A percentile compares a stretch with the other conserved stretches of the same genome.
Conservation (phyloP, 2,797 vertebrate genomes). For the Mergus octosetaceus region DNA sequence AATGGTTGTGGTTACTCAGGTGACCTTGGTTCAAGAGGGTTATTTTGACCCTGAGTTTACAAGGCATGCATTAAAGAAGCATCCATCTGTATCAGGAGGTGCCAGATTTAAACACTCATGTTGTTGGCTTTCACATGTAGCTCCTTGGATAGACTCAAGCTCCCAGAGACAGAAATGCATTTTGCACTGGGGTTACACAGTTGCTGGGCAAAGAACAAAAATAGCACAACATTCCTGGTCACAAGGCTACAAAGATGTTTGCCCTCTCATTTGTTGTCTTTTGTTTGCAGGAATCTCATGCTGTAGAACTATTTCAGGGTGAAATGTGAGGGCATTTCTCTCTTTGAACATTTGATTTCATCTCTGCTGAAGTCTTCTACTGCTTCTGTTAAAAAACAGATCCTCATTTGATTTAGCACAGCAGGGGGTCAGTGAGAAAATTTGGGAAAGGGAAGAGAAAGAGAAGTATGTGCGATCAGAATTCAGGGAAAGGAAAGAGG, state of each 20-base stretch:
- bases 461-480: neutral
- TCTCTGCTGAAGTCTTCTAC: neutral
- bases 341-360: neutral
- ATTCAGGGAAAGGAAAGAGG: neutral
- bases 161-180: neutral
- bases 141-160: neutral
- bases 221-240: neutral
- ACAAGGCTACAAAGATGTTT: neutral
- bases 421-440: neutral
- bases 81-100: neutral
- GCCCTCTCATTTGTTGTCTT: neutral
- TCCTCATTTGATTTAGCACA: neutral
- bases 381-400: neutral
- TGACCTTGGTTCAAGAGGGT: fast-evolving
- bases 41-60: neutral
- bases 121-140: neutral
- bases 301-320: neutral
- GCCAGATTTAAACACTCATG: neutral
- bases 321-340: neutral
- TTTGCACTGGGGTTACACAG: neutral
- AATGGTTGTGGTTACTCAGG: neutral
- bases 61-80: neutral
- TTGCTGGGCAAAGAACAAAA: neutral
- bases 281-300: neutral
- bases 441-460: neutral